A percentile compares a stretch with the other conserved stretches of the same genome.
phyloP scores from a whole-genome alignment of 2,797 vertebrate species.

The Scarus forsteni region DNA sequence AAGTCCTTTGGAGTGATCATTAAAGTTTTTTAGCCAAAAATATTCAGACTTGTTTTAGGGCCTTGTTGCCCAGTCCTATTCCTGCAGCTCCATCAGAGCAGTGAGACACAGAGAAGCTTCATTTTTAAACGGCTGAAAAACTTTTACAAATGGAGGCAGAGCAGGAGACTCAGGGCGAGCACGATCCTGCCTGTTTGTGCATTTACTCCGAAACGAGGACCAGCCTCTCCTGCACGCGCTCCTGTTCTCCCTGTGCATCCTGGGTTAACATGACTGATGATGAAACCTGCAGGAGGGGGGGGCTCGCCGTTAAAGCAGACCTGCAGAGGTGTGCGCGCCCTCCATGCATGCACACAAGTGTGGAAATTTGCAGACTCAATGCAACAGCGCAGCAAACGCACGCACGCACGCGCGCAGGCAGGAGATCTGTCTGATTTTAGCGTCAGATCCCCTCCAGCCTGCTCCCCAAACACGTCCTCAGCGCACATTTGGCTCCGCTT shows the following conservation, averaged over 20 bases:
- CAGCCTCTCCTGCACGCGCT: too few relatives aligned
- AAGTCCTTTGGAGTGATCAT: too few relatives aligned
- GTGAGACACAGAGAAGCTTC: conserved; percentile 5
- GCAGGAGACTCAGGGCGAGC: not conserved
- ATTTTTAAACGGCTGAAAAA: conserved; percentile 33
- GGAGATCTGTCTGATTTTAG: too few relatives aligned
- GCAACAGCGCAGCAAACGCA: not conserved
- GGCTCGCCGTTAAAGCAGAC: conserved; percentile 46
- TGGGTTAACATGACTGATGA: conserved; percentile 7
- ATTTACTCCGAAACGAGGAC: too few relatives aligned
- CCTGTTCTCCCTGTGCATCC: conserved; percentile 43
- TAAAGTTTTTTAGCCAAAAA: too few relatives aligned
- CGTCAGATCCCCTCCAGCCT: too few relatives aligned
- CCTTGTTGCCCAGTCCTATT: too few relatives aligned
- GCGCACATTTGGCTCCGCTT: conserved; percentile 13
- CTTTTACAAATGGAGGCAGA: conserved; percentile 21
- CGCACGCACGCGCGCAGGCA: too few relatives aligned
- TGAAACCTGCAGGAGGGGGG: conserved; percentile 65
- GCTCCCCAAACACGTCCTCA: not conserved
- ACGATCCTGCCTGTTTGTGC: too few relatives aligned
- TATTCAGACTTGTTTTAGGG: too few relatives aligned
- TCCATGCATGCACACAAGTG: not conserved
- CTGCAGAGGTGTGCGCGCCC: conserved; percentile 39
- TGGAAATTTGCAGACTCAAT: not conserved
- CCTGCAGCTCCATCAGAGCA: not conserved